phyloP scores from a whole-genome alignment of 2,888 invertebrate species.

The Acrobasis repandana region DNA sequence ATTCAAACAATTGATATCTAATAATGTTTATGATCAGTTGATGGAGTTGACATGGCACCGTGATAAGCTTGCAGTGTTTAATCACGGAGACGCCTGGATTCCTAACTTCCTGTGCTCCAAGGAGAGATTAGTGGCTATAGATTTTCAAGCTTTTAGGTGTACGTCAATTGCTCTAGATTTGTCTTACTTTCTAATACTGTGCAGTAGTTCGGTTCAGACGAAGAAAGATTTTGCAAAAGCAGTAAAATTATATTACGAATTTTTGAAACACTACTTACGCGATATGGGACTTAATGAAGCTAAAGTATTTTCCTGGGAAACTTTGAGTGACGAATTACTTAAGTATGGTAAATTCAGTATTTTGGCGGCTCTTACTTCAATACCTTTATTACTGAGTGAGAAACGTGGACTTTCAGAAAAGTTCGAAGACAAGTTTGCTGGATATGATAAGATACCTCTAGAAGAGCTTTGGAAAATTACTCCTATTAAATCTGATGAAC shows the following conservation, averaged over 20 bases:
- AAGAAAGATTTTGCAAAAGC: constrained; percentile 48
- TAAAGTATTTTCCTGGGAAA: constrained; percentile 42
- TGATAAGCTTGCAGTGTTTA: constrained; percentile 45
- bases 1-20: constrained; percentile 42
- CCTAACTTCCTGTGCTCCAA: constrained; percentile 52
- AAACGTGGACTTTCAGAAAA: constrained; percentile 45
- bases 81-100: constrained; percentile 61
- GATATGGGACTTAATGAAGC: constrained; percentile 50
- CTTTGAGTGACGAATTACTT: constrained; percentile 48
- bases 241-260: constrained; percentile 45
- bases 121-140: constrained; percentile 47
- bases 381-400: constrained; percentile 49
- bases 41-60: constrained; percentile 37
- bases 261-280: constrained; percentile 45
- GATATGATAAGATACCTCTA: constrained; percentile 47
- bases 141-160: constrained; percentile 56
- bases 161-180: constrained; percentile 53
- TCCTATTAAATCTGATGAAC: constrained; percentile 42
- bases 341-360: constrained; percentile 52
- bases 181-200: constrained; percentile 44
- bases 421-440: constrained; percentile 37
- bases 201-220: constrained; percentile 37
- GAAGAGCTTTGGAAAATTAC: constrained; percentile 52
- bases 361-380: constrained; percentile 45
- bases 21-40: constrained; percentile 47